These are phyloP conservation scores for Artemia sinica DNA, from an alignment of 2,888 invertebrate genomes.

Conservation along the genomic window DNA sequence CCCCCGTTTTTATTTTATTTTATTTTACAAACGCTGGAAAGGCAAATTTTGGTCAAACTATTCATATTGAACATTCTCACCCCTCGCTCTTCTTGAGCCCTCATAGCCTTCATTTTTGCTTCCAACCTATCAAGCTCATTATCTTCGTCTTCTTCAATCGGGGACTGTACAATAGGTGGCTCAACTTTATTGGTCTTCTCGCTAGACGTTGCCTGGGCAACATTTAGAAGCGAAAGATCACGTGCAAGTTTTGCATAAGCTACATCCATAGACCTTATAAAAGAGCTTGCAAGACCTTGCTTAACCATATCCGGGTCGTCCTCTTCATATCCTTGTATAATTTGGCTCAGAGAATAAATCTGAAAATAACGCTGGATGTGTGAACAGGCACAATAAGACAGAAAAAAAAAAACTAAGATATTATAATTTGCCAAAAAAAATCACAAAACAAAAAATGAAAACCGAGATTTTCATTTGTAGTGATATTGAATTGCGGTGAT, in stretches of 20 bases:
- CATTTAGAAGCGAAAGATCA: conserved; percentile 48
- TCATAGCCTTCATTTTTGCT: neutral
- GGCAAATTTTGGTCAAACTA: no score
- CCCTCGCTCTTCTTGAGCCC: no score
- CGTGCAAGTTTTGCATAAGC: conserved; percentile 58
- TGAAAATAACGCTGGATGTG: neutral
- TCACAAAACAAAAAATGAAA: no score
- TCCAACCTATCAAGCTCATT: neutral
- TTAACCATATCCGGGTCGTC: conserved; percentile 61
- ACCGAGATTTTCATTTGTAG: no score
- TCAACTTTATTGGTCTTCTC: neutral
- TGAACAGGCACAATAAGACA: no score
- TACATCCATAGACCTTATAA: conserved; percentile 79
- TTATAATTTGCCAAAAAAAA: no score
- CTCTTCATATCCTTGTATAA: conserved; percentile 46
- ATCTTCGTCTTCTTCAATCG: neutral
- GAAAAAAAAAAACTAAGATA: no score
- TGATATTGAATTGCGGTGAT: no score
- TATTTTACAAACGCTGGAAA: no score
- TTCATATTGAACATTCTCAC: no score
- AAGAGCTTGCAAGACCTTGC: conserved; percentile 55
- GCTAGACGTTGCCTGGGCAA: conserved; percentile 29
- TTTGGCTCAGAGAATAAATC: conserved; percentile 7
- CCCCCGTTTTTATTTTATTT: no score
- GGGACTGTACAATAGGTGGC: neutral